Evolutionary conservation across 2,888 invertebrate species (phyloP), one percentile per base, ranked within the genome.

Genomic region (Eupithecia tripunctaria): DNA sequence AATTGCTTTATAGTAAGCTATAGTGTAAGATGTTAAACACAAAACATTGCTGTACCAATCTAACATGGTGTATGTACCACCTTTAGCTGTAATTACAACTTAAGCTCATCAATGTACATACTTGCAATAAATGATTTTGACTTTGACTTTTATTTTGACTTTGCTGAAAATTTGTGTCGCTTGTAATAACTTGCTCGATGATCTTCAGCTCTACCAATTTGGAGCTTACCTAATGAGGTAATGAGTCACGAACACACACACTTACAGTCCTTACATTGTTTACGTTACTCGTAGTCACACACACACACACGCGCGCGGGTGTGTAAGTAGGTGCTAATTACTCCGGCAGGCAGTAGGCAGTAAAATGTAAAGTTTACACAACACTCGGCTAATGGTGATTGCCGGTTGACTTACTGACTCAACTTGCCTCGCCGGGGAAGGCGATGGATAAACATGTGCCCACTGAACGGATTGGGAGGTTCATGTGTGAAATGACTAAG

Each of bases 281-380:
- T 43, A 41, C n/a, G 18, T 2, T 18, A 10, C 41, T 41, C 25
- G 32, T 38, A n/a, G n/a, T 43, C 43, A 8, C 18, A 43, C 4
- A 43, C 47, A n/a, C 47, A 7, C 47, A 21, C 21, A 51, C 51
- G 21, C 3, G 12, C 10, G 10, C 2, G 51, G n/a, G 66, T 18
- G 18, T n/a, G 36, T 27, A 47, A 66, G 36, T 18, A 47, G 66
- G 27, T 66, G 43, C 47, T 66, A 66, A 66, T 47, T n/a, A 56
- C 51, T 51, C 18, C 29, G 5, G 41, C 67, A 56, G 43, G 51
- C n/a, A 27, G 41, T 6, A 27, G 36, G 62, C 47, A 67, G 67
- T 47, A 12, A 51, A 51, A 1, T 36, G n/a, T 51, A 21, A 51
- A 67, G 51, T 47, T 67, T 43, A 66, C 66, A 56, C 47, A 67